Evolutionary conservation across 2,888 invertebrate species (phyloP).

Genomic region (Apamea monoglypha): DNA sequence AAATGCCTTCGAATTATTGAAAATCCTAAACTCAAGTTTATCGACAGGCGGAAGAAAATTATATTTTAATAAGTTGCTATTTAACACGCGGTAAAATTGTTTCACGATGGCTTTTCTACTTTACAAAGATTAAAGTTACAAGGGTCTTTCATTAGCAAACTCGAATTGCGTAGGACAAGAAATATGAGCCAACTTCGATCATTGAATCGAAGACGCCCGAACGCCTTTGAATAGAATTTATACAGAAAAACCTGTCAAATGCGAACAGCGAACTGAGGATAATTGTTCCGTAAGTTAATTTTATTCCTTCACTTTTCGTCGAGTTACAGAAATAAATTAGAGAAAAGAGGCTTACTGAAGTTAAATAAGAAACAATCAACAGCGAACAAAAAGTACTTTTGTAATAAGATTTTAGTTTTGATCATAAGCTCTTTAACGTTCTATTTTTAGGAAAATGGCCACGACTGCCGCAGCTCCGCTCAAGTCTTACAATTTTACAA

Average conservation of each 20-base stretch:
- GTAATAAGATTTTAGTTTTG: conserved; percentile 18
- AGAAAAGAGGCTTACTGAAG: conserved; percentile 35
- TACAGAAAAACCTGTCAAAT: conserved; percentile 67
- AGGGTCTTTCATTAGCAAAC: conserved; percentile 84
- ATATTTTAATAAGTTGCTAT: conserved; percentile 52
- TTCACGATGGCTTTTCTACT: conserved; percentile 80
- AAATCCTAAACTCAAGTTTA: conserved; percentile 40
- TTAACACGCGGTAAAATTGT: conserved; percentile 71
- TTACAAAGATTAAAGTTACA: conserved; percentile 82
- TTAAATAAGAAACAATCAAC: conserved; percentile 36
- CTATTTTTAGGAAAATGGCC: neutral
- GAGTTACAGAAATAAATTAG: conserved; percentile 38
- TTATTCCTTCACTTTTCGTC: conserved; percentile 46
- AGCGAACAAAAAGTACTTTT: conserved; percentile 15
- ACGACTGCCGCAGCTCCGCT: too few relatives aligned
- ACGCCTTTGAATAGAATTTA: conserved; percentile 74
- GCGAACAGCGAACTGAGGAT: conserved; percentile 44
- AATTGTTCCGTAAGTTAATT: conserved; percentile 60
- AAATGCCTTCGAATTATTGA: neutral
- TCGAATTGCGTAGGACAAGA: conserved; percentile 83
- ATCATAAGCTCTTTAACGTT: neutral
- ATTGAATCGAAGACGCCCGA: conserved; percentile 77
- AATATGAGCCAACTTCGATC: conserved; percentile 85
- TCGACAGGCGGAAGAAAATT: conserved; percentile 45
- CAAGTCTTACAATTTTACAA: neutral